Evolutionary conservation across 30 jellyfish, hydroid and myxozoan genomes (phyloP), one percentile per base, ranked within the genome.

Genomic region (Aurelia sp.): DNA sequence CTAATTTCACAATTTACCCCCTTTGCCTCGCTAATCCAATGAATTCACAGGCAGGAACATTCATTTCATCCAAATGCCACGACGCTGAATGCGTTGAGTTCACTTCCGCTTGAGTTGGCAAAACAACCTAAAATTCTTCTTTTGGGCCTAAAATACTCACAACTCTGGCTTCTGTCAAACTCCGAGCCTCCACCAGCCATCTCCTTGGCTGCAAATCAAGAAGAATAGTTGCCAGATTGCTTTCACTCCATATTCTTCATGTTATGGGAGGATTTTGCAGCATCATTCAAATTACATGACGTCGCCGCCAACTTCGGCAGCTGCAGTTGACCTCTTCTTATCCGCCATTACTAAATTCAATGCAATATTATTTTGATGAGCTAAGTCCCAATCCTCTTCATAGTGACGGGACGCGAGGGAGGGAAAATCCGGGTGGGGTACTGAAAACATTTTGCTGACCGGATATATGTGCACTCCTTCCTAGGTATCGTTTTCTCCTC

Each of bases 261-360:
- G 15, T 44, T 7, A 17, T 4, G 22, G 19, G 47, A 21, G 30
- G 47, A 44, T 8, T 44, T 44, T 44, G 55, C 55, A 4, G 55
- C 55, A 44, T 44, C 55, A 44, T 44, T 44, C 55, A 44, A 44
- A 44, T 44, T 7, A 44, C 9, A 44, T 44, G 84, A 50, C 67
- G 87, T 75, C 44, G n/a, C 40, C 44, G n/a, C 40, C 41, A 76
- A 13, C 17, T 15, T 44, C 61, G 66, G 87, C 87, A 76, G 87
- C 87, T 76, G 87, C 87, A 60, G 87, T 44, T 27, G 30, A 22
- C 50, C 22, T 41, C 27, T 24, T 20, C 53, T 44, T 9, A 55
- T 76, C 87, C 87, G 87, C 87, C 87, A 76, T 76, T 58, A 76
- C 87, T 76, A 44, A 76, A 76, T 76, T 58, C 87, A 55, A 76